Evolutionary conservation across 2,888 invertebrate genomes (phyloP).

Genomic region (Stictocephala bisonia): DNA sequence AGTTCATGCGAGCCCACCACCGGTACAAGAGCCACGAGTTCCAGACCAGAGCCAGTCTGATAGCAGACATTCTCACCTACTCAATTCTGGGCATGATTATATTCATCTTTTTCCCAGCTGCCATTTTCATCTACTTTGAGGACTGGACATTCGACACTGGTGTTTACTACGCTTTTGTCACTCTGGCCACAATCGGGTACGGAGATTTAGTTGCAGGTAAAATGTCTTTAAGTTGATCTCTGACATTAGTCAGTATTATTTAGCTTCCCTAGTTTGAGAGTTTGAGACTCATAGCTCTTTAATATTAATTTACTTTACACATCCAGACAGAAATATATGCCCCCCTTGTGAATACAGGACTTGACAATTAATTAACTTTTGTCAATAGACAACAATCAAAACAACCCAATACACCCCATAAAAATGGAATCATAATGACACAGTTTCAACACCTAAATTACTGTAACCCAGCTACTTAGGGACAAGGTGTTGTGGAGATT

Average conservation of each 20-base stretch:
- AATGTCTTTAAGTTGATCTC: too few relatives aligned
- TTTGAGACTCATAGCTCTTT: neutral
- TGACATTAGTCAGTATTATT: too few relatives aligned
- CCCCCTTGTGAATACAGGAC: too few relatives aligned
- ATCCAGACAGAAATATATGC: too few relatives aligned
- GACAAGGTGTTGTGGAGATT: too few relatives aligned
- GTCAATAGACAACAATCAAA: too few relatives aligned
- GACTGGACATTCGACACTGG: conserved; percentile 87
- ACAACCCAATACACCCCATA: too few relatives aligned
- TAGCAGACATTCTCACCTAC: conserved; percentile 84
- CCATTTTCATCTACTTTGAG: conserved; percentile 86
- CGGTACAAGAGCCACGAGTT: conserved; percentile 80
- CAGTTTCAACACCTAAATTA: too few relatives aligned
- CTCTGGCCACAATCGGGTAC: conserved; percentile 90
- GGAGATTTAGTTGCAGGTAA: conserved; percentile 92
- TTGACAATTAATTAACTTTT: too few relatives aligned
- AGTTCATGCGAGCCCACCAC: conserved; percentile 83
- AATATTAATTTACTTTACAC: neutral
- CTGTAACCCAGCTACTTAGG: too few relatives aligned
- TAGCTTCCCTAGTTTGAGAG: neutral
- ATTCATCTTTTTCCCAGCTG: conserved; percentile 88
- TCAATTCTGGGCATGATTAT: conserved; percentile 89
- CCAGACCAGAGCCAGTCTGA: conserved; percentile 77
- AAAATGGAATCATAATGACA: too few relatives aligned
- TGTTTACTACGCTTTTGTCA: conserved; percentile 89